Evolutionary conservation across 1,140 invertebrate genomes (phyloP), one percentile per base, ranked within the genome.

Genomic region (Tenebrio molitor): DNA sequence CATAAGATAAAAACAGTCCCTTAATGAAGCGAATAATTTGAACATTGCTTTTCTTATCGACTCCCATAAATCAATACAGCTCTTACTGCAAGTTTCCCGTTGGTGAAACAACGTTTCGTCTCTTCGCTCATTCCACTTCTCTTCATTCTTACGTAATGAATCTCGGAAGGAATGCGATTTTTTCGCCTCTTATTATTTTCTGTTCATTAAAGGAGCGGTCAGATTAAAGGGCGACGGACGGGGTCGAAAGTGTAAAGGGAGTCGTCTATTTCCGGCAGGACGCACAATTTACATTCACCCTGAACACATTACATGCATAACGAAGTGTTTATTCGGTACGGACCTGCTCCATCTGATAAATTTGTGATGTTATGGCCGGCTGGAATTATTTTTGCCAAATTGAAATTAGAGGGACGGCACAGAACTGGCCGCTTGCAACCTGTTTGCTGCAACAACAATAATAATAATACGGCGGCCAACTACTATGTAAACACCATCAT

Each of bases 81-180:
- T 29, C 46, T 53, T 53, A 39, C 36, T 39, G 7, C 12, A 53
- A 53, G 46, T 53, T 53, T 15, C 46, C 36, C 7, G 6, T 39
- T 53, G 23, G 21, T 58, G 50, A 23, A 58, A 58, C 14, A 46
- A 46, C 50, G 36, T 39, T 39, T 39, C 36, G 36, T 12, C 2
- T 39, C 23, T 29, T 25, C 50, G 50, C 8, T 17, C 23, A 12
- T 58, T 14, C 14, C 25, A 29, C 7, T 23, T 46, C 8, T 19
- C 46, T 53, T 58, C 29, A 58, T 58, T 58, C 50, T 12, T 58
- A 58, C 50, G 29, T 58, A 58, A 58, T 58, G 50, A 58, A 58
- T 58, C 50, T 4, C 23, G 10, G 50, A 29, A 58, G 23, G 50
- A 58, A 58, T 58, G 50, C 23, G 21, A 29, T 58, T 58, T 58